Conservation (phyloP, 1,140 invertebrate genomes). For the Radopholus similis region DNA sequence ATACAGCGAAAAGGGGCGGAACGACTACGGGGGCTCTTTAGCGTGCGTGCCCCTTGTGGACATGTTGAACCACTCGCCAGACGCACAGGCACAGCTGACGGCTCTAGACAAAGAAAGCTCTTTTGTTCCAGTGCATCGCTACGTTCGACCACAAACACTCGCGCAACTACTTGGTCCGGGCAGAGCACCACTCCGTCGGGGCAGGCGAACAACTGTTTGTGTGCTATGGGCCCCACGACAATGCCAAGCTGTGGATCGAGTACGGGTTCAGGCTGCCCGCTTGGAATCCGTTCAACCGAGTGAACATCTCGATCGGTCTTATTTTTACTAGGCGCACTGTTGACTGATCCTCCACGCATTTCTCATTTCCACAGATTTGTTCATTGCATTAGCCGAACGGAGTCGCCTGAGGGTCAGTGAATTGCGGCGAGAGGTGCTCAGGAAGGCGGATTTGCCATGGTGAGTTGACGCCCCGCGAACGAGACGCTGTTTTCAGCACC, state of each 20-base stretch:
- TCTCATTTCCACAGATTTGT: conserved; percentile 35
- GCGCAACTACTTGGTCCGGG: conserved; percentile 62
- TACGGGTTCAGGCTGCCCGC: conserved; percentile 71
- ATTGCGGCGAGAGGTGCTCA: conserved; percentile 26
- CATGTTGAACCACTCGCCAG: conserved; percentile 72
- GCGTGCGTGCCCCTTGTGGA: conserved; percentile 76
- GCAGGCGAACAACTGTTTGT: conserved; percentile 68
- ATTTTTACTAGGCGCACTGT: neutral
- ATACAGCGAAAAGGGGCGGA: neutral
- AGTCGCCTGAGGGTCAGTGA: neutral
- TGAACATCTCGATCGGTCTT: conserved; percentile 55
- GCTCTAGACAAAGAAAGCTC: neutral
- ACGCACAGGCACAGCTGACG: conserved; percentile 59
- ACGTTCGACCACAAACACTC: conserved; percentile 10
- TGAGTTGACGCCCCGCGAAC: conserved; percentile 8
- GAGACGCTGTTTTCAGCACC: conserved; percentile 28
- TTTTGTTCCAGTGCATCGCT: conserved; percentile 6
- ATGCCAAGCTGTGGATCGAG: conserved; percentile 69
- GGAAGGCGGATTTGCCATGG: conserved; percentile 28
- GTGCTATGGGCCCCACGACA: conserved; percentile 72
- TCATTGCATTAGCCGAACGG: conserved; percentile 37
- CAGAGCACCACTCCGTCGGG: conserved; percentile 63
- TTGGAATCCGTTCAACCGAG: conserved; percentile 64
- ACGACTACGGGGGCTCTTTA: conserved; percentile 63
- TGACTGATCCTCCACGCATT: neutral